These are phyloP conservation scores for Zingel zingel DNA, from an alignment of 2,113 vertebrate genomes.

Conservation along the genomic window DNA sequence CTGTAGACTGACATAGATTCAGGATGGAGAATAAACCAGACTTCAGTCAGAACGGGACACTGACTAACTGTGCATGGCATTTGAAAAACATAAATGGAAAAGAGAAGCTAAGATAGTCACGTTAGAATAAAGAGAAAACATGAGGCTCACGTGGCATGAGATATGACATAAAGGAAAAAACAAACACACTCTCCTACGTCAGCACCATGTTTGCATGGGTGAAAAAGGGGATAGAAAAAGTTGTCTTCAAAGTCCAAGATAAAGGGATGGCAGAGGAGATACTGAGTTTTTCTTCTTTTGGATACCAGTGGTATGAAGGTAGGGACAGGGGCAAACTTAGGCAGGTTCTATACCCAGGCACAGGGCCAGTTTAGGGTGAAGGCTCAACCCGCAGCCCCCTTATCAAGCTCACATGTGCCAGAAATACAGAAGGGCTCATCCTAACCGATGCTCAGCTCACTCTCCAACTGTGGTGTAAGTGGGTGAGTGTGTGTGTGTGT, in stretches of 20 bases:
- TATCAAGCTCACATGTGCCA: constrained; percentile 14
- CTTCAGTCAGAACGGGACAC: background rate
- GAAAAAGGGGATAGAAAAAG: constrained; percentile 59
- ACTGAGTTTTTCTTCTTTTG: constrained; percentile 12
- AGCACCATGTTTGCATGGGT: constrained; percentile 58
- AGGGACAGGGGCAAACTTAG: constrained; percentile 22
- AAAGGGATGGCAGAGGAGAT: constrained; percentile 62
- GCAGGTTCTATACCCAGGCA: constrained; percentile 19
- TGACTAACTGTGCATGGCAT: constrained; percentile 1
- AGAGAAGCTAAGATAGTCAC: background rate
- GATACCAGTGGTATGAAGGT: constrained; percentile 39
- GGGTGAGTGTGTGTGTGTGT: background rate
- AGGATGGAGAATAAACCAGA: background rate
- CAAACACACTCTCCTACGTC: constrained; percentile 19
- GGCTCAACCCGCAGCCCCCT: constrained; percentile 14
- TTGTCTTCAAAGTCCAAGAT: constrained; percentile 71
- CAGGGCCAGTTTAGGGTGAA: background rate
- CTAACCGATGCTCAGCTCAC: constrained; percentile 2
- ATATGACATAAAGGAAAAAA: constrained; percentile 25
- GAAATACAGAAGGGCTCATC: constrained; percentile 36
- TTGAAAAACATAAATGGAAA: constrained; percentile 12
- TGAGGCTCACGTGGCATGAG: background rate
- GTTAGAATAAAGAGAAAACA: constrained; percentile 4
- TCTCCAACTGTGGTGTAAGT: constrained; percentile 2
- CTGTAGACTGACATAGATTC: background rate